Evolutionary conservation across 2,797 vertebrate species (phyloP).

Genomic region (Pelobates cultripes): DNA sequence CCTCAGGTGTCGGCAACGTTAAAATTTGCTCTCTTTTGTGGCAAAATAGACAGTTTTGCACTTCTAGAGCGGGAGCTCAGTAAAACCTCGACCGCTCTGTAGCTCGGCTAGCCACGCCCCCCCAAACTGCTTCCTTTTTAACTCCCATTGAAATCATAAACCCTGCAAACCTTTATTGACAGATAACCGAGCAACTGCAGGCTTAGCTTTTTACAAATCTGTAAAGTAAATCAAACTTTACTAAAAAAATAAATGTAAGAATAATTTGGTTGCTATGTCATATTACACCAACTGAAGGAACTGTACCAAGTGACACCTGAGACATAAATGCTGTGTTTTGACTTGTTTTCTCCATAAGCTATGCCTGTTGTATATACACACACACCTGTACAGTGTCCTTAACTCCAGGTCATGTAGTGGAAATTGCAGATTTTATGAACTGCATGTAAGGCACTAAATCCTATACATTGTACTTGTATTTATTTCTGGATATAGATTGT

Average conservation of each 20-base stretch:
- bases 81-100: too few relatives aligned
- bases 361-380: slow-evolving; percentile 8
- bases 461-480: background rate
- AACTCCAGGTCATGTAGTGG: background rate
- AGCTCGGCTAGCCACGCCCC: too few relatives aligned
- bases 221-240: background rate
- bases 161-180: background rate
- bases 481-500: background rate
- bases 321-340: slow-evolving; percentile 55
- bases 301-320: background rate
- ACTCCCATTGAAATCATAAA: background rate
- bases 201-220: background rate
- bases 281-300: too few relatives aligned
- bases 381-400: background rate
- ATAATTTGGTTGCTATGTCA: too few relatives aligned
- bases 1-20: too few relatives aligned
- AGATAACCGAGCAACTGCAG: background rate
- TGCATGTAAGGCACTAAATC: too few relatives aligned
- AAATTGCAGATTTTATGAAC: background rate
- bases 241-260: too few relatives aligned
- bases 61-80: too few relatives aligned
- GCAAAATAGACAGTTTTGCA: too few relatives aligned
- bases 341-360: slow-evolving; percentile 37
- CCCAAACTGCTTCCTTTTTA: slow-evolving; percentile 1
- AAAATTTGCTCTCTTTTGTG: too few relatives aligned